Base-by-base conservation (phyloP, 1,140 invertebrate genomes). In the Nephila pilipes region DNA sequence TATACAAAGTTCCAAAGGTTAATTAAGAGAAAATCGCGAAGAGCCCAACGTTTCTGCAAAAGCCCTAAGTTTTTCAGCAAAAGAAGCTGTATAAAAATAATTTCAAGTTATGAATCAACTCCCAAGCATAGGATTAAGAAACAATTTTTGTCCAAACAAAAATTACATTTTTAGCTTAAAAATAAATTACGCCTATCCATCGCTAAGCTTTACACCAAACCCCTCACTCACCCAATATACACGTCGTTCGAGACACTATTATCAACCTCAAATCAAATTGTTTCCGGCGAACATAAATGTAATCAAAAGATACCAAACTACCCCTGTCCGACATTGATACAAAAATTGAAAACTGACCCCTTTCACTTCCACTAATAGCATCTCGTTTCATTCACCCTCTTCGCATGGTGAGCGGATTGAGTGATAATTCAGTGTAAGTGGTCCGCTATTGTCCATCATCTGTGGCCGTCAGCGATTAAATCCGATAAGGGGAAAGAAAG, bases 401-500 rank as follows among this genome's bases (percentile, higher is more conserved):
- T 46, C 46, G 46, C 46, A 46, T 46, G 16, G 25, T 55, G 22
- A 38, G 38, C 22, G 38, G 81, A 83, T 83, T 83, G 54, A 83
- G 54, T 83, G 36, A 83, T 83, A 83, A 83, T 83, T 83, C 81
- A 46, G 25, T 36, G 85, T 60, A 87, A 87, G 80, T 83, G 80
- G 22, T 46, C 58, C 1, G 87, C 63, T 32, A 83, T 55, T 90
- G 89, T 83, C 87, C 63, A 89, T 90, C 89, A 90, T 80, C 25
- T 83, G 32, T 25, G 55, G 22, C 55, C 57, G n/a, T 36, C 32
- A 83, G 54, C 79, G 75, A 90, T 90, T 63, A 83, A 38, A 54
- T 69, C n/a, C 25, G 81, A 83, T 55, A 83, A 36, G 54, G 65
- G 87, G 63, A 57, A 46, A 32, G 8, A 20, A 25, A 63, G 36